phyloP scores from a whole-genome alignment of 2,797 vertebrate species.

The Meda fulgida region DNA sequence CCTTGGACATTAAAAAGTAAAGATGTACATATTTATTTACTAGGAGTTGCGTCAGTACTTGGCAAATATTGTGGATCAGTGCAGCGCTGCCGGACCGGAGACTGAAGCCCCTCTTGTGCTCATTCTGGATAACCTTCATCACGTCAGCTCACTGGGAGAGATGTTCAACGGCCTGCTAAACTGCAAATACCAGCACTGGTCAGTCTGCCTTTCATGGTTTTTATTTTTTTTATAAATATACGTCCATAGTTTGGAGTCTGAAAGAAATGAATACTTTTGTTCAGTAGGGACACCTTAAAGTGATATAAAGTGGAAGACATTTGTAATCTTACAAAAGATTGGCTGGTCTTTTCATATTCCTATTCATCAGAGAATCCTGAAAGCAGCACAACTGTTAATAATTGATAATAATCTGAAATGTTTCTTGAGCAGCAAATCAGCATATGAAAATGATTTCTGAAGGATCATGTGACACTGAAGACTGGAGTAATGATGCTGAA shows the following conservation, averaged over 20 bases:
- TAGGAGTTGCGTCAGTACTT: conserved; percentile 95
- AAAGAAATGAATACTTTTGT: neutral
- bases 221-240: neutral
- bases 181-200: conserved; percentile 95
- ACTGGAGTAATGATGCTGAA: neutral
- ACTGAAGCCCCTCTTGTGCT: conserved; percentile 91
- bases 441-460: neutral
- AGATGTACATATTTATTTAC: neutral
- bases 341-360: neutral
- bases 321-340: neutral
- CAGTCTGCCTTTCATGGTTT: conserved; percentile 27
- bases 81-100: conserved; percentile 81
- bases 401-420: neutral
- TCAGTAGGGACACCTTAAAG: neutral
- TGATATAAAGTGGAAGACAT: neutral
- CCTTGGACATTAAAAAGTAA: neutral
- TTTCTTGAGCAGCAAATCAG: neutral
- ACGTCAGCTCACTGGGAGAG: conserved; percentile 93
- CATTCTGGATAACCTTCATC: conserved; percentile 96
- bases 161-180: conserved; percentile 96
- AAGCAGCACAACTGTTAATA: neutral
- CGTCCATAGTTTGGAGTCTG: neutral
- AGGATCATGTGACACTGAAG: neutral
- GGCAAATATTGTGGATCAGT: conserved; percentile 93
- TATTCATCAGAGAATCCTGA: neutral